These are phyloP conservation scores for Callyntrura guangdongensis DNA, from an alignment of 2,888 invertebrate species.

Conservation along the genomic window DNA sequence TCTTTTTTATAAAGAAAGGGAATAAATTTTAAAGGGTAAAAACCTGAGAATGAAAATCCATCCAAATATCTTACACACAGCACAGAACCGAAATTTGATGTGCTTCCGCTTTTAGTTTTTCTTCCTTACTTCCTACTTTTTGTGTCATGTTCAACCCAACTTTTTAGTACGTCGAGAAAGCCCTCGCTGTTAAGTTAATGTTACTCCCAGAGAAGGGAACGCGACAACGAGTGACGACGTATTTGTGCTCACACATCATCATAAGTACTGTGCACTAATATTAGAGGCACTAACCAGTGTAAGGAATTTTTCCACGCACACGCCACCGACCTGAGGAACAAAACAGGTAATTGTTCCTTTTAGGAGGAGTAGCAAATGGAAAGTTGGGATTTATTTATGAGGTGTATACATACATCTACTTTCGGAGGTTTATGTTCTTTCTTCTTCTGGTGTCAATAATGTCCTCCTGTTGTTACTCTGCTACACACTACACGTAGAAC, in stretches of 20 bases:
- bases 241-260: background rate
- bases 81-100: background rate
- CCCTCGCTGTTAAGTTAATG: background rate
- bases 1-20: background rate
- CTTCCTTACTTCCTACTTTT: background rate
- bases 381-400: slow-evolving; percentile 55
- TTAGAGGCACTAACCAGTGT: background rate
- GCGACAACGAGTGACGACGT: background rate
- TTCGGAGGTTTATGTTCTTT: background rate
- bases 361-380: slow-evolving; percentile 24
- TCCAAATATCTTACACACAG: background rate
- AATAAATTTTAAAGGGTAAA: background rate
- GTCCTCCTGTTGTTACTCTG: background rate
- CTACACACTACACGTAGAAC: slow-evolving; percentile 7
- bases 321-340: background rate
- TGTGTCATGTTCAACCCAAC: background rate
- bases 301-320: slow-evolving; percentile 5
- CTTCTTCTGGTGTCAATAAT: slow-evolving; percentile 1
- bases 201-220: background rate
- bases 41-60: background rate
- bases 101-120: background rate
- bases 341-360: slow-evolving; percentile 62
- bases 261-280: background rate
- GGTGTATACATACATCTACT: background rate
- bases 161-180: background rate